Percentiles rank a stretch among this genome's conserved stretches.
Evolutionary conservation across 1,140 invertebrate genomes (phyloP).

Genomic region (Psilanteris sp.): DNA sequence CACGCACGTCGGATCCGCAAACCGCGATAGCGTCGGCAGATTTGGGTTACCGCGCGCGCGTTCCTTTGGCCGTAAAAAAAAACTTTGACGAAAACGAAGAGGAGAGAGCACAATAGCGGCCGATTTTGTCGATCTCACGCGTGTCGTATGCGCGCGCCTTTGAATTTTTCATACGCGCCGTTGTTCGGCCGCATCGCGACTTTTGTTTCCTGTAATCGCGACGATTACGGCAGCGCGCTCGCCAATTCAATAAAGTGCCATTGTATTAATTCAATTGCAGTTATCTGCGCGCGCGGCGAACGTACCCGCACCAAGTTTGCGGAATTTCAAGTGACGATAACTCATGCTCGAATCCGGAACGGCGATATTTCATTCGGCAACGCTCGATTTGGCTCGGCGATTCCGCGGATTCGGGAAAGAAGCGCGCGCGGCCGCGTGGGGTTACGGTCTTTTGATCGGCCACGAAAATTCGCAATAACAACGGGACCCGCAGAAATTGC

Average conservation of each 20-base stretch:
- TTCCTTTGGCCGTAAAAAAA: too few species aligned
- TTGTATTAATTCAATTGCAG: slow-evolving; percentile 72
- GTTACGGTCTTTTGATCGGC: slow-evolving; percentile 33
- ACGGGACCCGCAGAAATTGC: slow-evolving; percentile 4
- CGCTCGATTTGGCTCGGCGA: slow-evolving; percentile 60
- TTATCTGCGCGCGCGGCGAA: slow-evolving; percentile 61
- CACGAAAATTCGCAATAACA: slow-evolving; percentile 13
- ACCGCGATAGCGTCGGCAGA: too few species aligned
- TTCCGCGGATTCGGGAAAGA: slow-evolving; percentile 46
- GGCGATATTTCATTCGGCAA: slow-evolving; percentile 55
- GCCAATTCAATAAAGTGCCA: slow-evolving; percentile 67
- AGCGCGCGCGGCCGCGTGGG: slow-evolving; percentile 8
- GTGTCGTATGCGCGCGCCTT: slow-evolving; percentile 1
- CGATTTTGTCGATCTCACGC: too few species aligned
- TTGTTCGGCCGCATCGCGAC: slow-evolving; percentile 52
- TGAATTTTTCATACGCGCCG: slow-evolving; percentile 50
- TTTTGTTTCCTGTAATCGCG: slow-evolving; percentile 60
- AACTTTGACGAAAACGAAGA: too few species aligned
- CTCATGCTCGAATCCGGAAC: slow-evolving; percentile 52
- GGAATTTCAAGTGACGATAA: slow-evolving; percentile 59
- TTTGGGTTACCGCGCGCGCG: too few species aligned
- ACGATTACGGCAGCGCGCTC: slow-evolving; percentile 50
- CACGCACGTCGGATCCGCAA: too few species aligned
- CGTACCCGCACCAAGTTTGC: slow-evolving; percentile 50
- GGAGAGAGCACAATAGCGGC: slow-evolving; percentile 1